Conservation (phyloP, 2,113 vertebrate genomes). For the Rallus limicola region DNA sequence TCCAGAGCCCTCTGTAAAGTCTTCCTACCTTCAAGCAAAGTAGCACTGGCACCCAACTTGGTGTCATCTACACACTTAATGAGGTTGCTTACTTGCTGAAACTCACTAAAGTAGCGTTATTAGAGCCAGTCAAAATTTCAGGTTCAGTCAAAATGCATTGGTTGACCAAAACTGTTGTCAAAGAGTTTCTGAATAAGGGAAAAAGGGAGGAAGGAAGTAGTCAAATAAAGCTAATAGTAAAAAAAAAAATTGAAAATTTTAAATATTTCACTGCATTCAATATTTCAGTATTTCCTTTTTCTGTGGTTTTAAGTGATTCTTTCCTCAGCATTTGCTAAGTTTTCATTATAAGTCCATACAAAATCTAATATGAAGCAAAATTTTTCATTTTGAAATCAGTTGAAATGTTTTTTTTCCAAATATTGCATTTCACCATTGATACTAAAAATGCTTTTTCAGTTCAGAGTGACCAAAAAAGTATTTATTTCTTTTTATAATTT, state of each 20-base stretch:
- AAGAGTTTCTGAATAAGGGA: background rate
- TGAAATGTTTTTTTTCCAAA: background rate
- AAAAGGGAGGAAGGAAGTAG: background rate
- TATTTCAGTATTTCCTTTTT: background rate
- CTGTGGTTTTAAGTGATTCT: background rate
- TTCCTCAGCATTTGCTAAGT: background rate
- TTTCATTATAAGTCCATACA: background rate
- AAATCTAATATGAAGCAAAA: background rate
- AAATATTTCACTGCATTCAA: background rate
- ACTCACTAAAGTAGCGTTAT: background rate
- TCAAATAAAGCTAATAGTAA: background rate
- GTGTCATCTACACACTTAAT: too few species aligned
- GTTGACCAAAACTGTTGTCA: background rate
- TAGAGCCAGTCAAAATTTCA: background rate
- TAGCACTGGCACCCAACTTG: too few species aligned
- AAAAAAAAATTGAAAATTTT: background rate
- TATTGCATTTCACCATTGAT: background rate
- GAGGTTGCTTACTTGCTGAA: too few species aligned
- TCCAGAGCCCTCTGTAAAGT: too few species aligned
- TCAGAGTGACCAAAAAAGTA: background rate
- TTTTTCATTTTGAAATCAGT: background rate
- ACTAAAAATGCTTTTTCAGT: background rate
- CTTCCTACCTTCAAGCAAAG: too few species aligned
- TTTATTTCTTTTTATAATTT: background rate
- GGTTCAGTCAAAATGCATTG: background rate